Percentiles rank a stretch among this genome's conserved stretches.
Conservation (phyloP, 2,888 invertebrate genomes). For the Pterostichus madidus region DNA sequence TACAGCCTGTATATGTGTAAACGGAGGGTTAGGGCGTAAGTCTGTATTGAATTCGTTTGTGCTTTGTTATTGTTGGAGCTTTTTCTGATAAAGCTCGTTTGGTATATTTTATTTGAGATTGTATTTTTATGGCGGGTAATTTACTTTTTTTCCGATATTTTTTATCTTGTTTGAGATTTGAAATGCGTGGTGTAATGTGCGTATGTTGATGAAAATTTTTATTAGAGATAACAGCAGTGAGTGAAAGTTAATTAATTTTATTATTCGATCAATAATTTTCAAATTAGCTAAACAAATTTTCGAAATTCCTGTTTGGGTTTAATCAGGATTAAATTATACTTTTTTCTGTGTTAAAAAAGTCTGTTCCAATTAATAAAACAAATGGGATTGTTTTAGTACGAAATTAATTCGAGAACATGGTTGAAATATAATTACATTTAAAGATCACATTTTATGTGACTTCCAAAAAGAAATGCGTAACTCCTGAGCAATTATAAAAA, state of each 20-base stretch:
- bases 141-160: neutral
- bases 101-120: neutral
- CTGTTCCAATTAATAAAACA: conserved; percentile 34
- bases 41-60: conserved; percentile 21
- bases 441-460: conserved; percentile 41
- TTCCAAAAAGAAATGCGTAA: conserved; percentile 41
- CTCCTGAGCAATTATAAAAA: conserved; percentile 46
- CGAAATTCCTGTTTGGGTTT: neutral
- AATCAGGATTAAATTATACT: conserved; percentile 21
- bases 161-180: neutral
- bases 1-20: conserved; percentile 16
- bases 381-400: conserved; percentile 29
- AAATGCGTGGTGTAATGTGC: neutral
- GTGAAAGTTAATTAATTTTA: conserved; percentile 25
- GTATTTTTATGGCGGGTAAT: neutral
- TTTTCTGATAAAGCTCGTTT: neutral
- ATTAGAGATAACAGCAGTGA: conserved; percentile 9
- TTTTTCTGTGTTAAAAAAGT: conserved; percentile 11
- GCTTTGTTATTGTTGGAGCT: conserved; percentile 1
- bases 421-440: conserved; percentile 44
- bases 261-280: conserved; percentile 31
- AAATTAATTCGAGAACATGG: conserved; percentile 39
- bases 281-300: conserved; percentile 23
- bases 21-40: neutral
- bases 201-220: conserved; percentile 26